phyloP scores from a whole-genome alignment of 2,797 vertebrate species.

The Squalus acanthias region DNA sequence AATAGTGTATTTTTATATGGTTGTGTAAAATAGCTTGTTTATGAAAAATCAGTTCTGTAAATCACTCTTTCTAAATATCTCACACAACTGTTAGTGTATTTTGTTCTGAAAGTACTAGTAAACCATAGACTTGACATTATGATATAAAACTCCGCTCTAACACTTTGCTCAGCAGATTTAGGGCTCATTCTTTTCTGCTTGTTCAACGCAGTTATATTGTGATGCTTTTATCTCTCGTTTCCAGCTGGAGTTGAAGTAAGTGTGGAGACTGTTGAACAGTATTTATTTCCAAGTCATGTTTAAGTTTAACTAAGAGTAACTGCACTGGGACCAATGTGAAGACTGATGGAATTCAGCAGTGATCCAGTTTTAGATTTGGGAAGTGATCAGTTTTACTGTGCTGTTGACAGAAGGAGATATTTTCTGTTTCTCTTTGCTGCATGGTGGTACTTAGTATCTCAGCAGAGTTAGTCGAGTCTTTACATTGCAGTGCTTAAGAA shows the following conservation, averaged over 20 bases:
- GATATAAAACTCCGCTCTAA: not conserved
- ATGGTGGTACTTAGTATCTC: not conserved
- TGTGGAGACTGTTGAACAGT: not conserved
- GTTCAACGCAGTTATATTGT: not conserved
- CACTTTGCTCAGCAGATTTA: not conserved
- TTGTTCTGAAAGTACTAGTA: not conserved
- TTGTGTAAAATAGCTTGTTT: not conserved
- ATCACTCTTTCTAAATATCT: not conserved
- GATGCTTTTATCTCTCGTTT: not conserved
- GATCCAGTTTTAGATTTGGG: not conserved
- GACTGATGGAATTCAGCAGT: not conserved
- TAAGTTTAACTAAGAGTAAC: not conserved
- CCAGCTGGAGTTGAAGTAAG: not conserved
- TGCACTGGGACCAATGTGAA: not conserved
- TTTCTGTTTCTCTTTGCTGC: not conserved
- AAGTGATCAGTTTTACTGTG: not conserved
- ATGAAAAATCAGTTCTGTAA: not conserved
- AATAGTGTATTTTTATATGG: not conserved
- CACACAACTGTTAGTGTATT: not conserved
- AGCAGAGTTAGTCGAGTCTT: no score
- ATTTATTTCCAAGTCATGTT: slow-evolving; percentile 14
- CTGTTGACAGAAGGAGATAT: not conserved
- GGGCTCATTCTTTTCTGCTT: not conserved
- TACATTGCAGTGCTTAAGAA: not conserved
- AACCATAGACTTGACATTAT: not conserved